Evolutionary conservation across 2,797 vertebrate species (phyloP), one percentile per base, ranked within the genome.

Genomic region (Varecia variegata): DNA sequence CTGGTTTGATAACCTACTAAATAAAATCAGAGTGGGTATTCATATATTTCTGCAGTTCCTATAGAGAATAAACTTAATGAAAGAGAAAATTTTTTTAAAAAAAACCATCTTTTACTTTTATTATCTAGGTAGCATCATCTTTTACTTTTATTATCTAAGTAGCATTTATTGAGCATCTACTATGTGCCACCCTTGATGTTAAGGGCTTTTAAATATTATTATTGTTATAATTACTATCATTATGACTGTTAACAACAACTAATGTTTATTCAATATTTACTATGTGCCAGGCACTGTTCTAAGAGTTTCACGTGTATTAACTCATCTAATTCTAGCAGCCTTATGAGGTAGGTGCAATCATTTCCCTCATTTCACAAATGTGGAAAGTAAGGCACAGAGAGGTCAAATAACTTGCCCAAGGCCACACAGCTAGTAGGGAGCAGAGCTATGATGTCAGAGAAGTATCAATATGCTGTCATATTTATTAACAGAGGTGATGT

Each of bases 31-130:
- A 68, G 62, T 52, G 40, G 40, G n/a, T 56, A 56, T 38, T 79
- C 60, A 40, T 70, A 14, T 54, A 79, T 62, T 96, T 96, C 35
- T 76, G 25, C 60, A 54, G 56, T 60, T 45, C 54, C 79, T 30
- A 25, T 35, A 50, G 62, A 32, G 47, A 73, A 58, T 85, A 88
- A 95, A 52, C 35, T 81, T 56, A 47, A 76, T 60, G n/a, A 88
- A 92, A 81, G 65, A 86, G 60, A 88, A 74, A 23, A 43, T 27
- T 88, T 83, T 82, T 80, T 52, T 15, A 8, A 30, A 89, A 84
- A 76, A 89, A 84, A 56, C 25, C 3, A 35, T 81, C 54, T 76
- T 74, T 95, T 88, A 74, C 38, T 84, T 95, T 81, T 82, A 70
- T 89, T 91, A 58, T 56, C 7, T 92, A 91, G 95, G 38, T 60